Base-by-base conservation (phyloP, 2,888 invertebrate species). In the Amiota communis region DNA sequence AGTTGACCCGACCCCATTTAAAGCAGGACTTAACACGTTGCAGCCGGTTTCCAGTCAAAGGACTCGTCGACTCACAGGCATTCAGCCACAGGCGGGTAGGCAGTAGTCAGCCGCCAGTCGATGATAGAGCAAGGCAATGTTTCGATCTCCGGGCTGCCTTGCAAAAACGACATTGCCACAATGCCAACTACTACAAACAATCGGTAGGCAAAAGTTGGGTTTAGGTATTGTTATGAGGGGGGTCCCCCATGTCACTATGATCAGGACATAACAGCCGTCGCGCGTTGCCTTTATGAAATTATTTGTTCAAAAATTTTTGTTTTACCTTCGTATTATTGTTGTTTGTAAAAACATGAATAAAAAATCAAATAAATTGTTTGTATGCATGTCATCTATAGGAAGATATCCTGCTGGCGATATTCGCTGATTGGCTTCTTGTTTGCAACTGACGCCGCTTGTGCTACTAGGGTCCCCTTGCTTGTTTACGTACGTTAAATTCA, bases 1-100 rank as follows among this genome's bases (percentile, higher is more conserved):
- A 12, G 67, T 73, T 75, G 82, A 84, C 81, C 77, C 83, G 85
- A 85, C 82, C 83, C 82, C 85, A 81, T 68, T 68, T 68, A 68
- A 68, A 53, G 12, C 17, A 51, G 53, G 13, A 46, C 65, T n/a
- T 8, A 59, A 59, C 59, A 20, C 17, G 15, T 15, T 53, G 53
- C 15, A 15, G 59, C 59, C 59, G 59, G 59, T 59, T 20, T 36
- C 11, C 20, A 59, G 59, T 59, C 67, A 67, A 49, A 68, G 53
- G 20, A 63, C 63, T 13, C 67, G 13, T 53, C 46, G 63, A 13
- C 11, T 75, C 77, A 61, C 77, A 73, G 72, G 67, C 68, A 68
- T 72, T 74, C 75, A 74, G 75, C 79, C 77, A 84, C 75, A 76
- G 79, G 72, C 74, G 76, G 85, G 78, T 81, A 80, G 85, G 83